A percentile compares a stretch with the other conserved stretches of the same genome.
phyloP scores from a whole-genome alignment of 2,113 vertebrate species.

The Herpetotheres cachinnans region DNA sequence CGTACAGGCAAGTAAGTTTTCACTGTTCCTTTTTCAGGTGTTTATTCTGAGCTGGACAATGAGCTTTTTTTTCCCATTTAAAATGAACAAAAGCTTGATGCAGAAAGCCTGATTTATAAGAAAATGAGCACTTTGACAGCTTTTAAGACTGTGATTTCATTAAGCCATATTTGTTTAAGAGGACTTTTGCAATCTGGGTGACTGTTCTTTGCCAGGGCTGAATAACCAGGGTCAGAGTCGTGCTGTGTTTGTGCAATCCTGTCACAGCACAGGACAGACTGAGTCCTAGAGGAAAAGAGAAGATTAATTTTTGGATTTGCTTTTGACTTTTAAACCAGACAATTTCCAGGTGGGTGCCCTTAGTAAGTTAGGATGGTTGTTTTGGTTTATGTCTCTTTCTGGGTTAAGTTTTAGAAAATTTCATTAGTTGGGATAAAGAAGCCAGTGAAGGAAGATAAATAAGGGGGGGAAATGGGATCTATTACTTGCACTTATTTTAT shows the following conservation, averaged over 20 bases:
- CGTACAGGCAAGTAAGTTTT: accelerated
- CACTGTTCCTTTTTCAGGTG: accelerated
- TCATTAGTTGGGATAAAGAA: not conserved
- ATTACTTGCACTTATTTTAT: not conserved
- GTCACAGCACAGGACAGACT: accelerated
- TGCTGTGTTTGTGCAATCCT: accelerated
- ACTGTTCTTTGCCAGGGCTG: not conserved
- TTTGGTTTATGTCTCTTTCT: not conserved
- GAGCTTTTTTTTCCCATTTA: not conserved
- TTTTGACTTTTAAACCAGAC: not conserved
- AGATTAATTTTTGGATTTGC: not conserved
- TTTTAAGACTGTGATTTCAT: not conserved
- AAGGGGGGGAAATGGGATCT: accelerated
- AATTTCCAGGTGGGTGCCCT: not conserved
- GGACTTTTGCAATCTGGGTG: not conserved
- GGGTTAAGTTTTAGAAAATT: not conserved
- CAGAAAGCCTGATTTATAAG: not conserved
- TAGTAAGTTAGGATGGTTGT: not conserved
- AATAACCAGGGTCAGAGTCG: not conserved
- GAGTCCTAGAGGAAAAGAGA: not conserved
- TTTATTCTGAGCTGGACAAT: not conserved
- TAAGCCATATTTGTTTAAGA: not conserved
- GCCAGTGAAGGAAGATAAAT: not conserved
- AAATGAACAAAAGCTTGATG: not conserved
- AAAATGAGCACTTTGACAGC: not conserved